Percentiles rank a stretch among this genome's conserved stretches.
These are phyloP conservation scores for Euphonia xanthogaster DNA, from an alignment of 2,797 vertebrate species.

Conservation along the genomic window DNA sequence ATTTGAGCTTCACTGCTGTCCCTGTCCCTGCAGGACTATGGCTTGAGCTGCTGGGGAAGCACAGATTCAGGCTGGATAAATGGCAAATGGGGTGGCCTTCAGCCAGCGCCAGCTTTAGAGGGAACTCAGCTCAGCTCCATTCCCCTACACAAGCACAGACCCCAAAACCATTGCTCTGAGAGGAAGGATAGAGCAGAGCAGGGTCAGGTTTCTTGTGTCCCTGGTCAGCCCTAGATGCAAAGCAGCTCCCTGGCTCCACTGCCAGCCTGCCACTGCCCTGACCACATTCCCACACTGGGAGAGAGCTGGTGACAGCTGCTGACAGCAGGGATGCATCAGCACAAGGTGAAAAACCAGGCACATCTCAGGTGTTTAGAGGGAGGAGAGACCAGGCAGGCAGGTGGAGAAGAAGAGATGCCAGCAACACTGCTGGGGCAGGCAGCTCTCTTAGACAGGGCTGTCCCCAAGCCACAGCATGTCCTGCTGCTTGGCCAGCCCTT, in stretches of 20 bases:
- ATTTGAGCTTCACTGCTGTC: not conserved
- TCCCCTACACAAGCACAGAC: not conserved
- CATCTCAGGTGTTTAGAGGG: not conserved
- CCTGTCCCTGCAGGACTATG: not conserved
- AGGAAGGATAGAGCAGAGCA: not conserved
- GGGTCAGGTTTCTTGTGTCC: not conserved
- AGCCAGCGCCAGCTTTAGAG: not conserved
- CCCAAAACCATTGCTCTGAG: not conserved
- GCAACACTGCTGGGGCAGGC: not conserved
- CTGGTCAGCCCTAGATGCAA: not conserved
- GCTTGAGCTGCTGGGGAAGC: not conserved
- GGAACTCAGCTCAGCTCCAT: not conserved
- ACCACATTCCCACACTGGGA: not conserved
- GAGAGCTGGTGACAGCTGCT: not conserved
- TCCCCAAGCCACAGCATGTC: not conserved
- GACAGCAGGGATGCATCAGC: rapidly evolving
- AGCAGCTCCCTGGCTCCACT: not conserved
- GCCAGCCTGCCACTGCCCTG: not conserved
- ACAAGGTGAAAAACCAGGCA: not conserved
- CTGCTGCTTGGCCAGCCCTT: slow-evolving; percentile 28
- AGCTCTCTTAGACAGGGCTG: not conserved
- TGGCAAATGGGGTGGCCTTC: rapidly evolving
- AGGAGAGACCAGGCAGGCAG: not conserved
- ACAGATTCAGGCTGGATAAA: not conserved
- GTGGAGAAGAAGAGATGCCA: not conserved